Percentiles rank a stretch among this genome's conserved stretches.
These are phyloP conservation scores for Saturnia japonica DNA, from an alignment of 2,888 invertebrate genomes.

Conservation along the genomic window DNA sequence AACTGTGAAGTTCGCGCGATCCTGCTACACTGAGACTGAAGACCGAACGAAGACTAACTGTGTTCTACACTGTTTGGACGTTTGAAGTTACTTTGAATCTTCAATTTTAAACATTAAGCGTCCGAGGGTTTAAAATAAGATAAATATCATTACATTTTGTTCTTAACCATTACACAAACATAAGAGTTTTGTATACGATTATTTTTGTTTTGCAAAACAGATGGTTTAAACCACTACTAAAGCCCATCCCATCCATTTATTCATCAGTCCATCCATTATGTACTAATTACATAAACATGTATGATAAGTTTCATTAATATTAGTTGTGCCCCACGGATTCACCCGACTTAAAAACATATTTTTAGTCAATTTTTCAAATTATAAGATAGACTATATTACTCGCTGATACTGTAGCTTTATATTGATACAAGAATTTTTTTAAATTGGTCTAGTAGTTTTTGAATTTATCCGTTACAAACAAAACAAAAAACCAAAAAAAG, in stretches of 20 bases:
- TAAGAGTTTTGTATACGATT: background rate
- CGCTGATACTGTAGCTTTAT: too few relatives aligned
- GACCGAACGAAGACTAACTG: too few relatives aligned
- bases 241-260: too few relatives aligned
- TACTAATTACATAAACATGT: background rate
- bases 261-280: background rate
- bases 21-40: constrained; percentile 23
- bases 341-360: too few relatives aligned
- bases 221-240: background rate
- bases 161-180: background rate
- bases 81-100: background rate
- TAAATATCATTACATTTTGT: background rate
- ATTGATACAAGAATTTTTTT: too few relatives aligned
- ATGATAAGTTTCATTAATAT: background rate
- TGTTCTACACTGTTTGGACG: background rate
- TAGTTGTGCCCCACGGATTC: too few relatives aligned
- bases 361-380: too few relatives aligned
- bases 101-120: background rate
- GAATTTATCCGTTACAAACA: too few relatives aligned
- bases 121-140: background rate
- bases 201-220: background rate
- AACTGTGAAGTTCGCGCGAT: constrained; percentile 76
- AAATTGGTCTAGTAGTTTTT: too few relatives aligned
- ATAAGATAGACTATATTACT: too few relatives aligned
- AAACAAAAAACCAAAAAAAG: too few relatives aligned